Percentiles rank a stretch among this genome's conserved stretches.
Conservation (phyloP, 1,140 invertebrate genomes). For the Zelostemma sp. region DNA sequence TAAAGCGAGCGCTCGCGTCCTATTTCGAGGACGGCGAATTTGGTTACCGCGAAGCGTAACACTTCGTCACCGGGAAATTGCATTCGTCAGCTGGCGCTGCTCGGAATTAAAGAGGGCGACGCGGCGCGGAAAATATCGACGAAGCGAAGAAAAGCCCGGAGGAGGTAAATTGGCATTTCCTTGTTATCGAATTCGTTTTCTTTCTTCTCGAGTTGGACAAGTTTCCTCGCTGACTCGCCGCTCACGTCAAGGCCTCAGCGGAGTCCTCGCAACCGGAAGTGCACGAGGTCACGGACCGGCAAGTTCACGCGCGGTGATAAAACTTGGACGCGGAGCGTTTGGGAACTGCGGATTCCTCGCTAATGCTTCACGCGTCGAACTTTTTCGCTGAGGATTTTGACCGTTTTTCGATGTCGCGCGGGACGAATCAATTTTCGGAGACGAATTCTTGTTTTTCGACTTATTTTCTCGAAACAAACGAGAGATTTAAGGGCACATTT, state of each 20-base stretch:
- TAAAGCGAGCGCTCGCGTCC: too few relatives aligned
- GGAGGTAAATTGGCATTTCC: too few relatives aligned
- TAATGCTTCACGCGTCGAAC: constrained; percentile 24
- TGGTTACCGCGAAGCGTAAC: neutral
- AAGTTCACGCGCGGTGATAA: constrained; percentile 37
- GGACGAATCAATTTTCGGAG: too few relatives aligned
- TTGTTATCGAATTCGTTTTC: too few relatives aligned
- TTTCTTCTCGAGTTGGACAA: too few relatives aligned
- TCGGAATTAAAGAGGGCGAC: neutral
- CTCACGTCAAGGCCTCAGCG: constrained; percentile 41
- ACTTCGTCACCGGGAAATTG: neutral
- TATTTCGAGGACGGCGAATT: too few relatives aligned
- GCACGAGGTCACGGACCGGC: constrained; percentile 42
- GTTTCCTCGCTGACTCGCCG: constrained; percentile 33
- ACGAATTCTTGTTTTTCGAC: neutral
- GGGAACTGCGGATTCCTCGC: constrained; percentile 32
- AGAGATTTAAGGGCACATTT: too few relatives aligned
- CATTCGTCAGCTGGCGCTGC: neutral
- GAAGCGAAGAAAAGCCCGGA: too few relatives aligned
- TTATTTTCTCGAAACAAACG: too few relatives aligned
- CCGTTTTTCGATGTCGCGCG: too few relatives aligned
- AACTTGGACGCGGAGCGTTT: constrained; percentile 29
- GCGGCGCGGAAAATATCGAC: too few relatives aligned
- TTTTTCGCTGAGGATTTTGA: constrained; percentile 20
- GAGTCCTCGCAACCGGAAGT: constrained; percentile 37